These are phyloP conservation scores for Chrysocyon brachyurus DNA, from an alignment of 2,797 vertebrate genomes.

Conservation along the genomic window DNA sequence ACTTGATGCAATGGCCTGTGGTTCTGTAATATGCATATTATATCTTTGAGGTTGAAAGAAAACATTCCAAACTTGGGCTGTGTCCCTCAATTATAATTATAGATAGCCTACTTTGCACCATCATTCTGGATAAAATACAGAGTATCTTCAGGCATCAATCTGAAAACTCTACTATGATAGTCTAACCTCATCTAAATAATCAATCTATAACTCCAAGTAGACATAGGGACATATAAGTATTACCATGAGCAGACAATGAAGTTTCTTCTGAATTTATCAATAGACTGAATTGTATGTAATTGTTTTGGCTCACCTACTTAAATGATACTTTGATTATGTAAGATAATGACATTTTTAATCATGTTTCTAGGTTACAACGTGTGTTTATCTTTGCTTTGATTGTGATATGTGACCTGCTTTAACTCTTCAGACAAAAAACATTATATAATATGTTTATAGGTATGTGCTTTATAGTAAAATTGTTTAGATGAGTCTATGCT, in stretches of 20 bases:
- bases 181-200: slow-evolving; percentile 21
- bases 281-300: slow-evolving; percentile 3
- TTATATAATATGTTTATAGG: slow-evolving; percentile 82
- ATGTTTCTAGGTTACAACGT: slow-evolving; percentile 87
- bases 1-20: slow-evolving; percentile 9
- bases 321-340: slow-evolving; percentile 71
- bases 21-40: slow-evolving; percentile 41
- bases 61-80: slow-evolving; percentile 58
- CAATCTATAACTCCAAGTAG: not conserved
- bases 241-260: not conserved
- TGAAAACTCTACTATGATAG: slow-evolving; percentile 54
- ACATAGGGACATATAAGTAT: not conserved
- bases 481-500: not conserved
- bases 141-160: not conserved
- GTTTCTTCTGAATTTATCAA: slow-evolving; percentile 54
- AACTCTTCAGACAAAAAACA: slow-evolving; percentile 79
- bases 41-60: slow-evolving; percentile 57
- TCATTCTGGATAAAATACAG: slow-evolving; percentile 46
- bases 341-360: slow-evolving; percentile 78
- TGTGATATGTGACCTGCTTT: slow-evolving; percentile 85
- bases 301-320: slow-evolving; percentile 67
- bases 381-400: slow-evolving; percentile 87
- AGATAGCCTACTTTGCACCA: slow-evolving; percentile 42
- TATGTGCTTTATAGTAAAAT: slow-evolving; percentile 70
- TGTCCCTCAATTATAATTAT: slow-evolving; percentile 51